phyloP scores from a whole-genome alignment of 2,888 invertebrate species.

The Pterostichus madidus region DNA sequence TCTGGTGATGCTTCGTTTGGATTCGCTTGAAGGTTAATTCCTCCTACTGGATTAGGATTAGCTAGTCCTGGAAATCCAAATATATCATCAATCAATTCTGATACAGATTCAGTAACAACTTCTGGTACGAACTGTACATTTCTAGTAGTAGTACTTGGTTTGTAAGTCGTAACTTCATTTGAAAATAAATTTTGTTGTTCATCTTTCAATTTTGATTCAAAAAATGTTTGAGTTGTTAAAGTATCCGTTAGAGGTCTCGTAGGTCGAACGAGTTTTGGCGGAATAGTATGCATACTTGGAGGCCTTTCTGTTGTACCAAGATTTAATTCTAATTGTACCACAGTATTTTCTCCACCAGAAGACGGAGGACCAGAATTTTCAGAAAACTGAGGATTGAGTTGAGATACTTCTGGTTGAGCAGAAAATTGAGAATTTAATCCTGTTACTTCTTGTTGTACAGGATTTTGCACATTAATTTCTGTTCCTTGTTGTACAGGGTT shows the following conservation, averaged over 20 bases:
- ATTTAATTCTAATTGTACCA: neutral
- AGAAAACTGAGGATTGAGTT: too few relatives aligned
- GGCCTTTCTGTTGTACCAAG: neutral
- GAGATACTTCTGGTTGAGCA: too few relatives aligned
- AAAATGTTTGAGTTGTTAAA: slow-evolving; percentile 14
- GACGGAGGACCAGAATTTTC: too few relatives aligned
- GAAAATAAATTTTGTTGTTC: neutral
- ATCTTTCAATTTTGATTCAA: neutral
- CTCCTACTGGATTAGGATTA: neutral
- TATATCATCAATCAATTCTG: slow-evolving; percentile 7
- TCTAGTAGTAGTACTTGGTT: neutral
- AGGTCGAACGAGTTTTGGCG: slow-evolving; percentile 23
- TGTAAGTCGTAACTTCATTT: slow-evolving; percentile 15
- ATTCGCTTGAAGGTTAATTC: neutral
- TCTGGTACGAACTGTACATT: too few relatives aligned
- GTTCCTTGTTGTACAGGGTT: too few relatives aligned
- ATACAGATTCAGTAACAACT: neutral
- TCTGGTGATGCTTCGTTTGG: neutral
- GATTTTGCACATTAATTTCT: too few relatives aligned
- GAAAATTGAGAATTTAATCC: too few relatives aligned
- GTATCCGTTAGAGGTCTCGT: neutral
- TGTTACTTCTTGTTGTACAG: too few relatives aligned
- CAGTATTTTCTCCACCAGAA: too few relatives aligned
- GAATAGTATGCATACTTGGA: neutral
- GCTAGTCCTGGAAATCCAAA: slow-evolving; percentile 1